Evolutionary conservation across 1,140 invertebrate species (phyloP).

Genomic region (Neotoxoptera formosana): DNA sequence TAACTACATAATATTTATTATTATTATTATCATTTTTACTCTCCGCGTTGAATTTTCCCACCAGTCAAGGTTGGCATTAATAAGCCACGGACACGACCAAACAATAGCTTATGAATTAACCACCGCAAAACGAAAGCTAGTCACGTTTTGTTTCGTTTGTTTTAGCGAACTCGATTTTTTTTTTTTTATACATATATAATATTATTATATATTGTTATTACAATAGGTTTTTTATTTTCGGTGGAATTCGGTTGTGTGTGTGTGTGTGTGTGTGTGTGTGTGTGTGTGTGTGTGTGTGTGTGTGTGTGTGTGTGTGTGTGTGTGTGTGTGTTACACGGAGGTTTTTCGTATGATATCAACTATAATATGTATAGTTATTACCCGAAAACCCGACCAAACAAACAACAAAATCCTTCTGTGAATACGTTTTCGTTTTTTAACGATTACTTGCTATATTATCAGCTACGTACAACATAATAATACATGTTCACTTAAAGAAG

Average conservation of each 20-base stretch:
- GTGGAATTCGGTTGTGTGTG: background rate
- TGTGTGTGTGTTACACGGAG: background rate
- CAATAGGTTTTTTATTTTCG: conserved; percentile 22
- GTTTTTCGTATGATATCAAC: background rate
- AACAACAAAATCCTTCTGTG: background rate
- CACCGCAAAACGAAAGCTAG: conserved; percentile 43
- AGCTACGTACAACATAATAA: background rate
- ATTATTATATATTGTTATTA: background rate
- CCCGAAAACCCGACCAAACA: background rate
- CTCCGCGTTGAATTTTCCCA: conserved; percentile 34
- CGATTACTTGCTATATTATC: background rate
- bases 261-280: background rate
- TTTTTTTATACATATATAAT: background rate
- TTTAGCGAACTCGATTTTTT: conserved; percentile 18
- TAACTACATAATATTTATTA: background rate
- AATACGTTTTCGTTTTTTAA: background rate
- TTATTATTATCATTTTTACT: conserved; percentile 29
- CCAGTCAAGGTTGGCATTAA: conserved; percentile 24
- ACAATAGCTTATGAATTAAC: conserved; percentile 53
- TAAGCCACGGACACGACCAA: conserved; percentile 46
- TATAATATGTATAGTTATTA: background rate
- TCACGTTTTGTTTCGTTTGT: conserved; percentile 49
- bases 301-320: background rate
- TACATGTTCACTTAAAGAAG: background rate
- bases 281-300: background rate